Conservation (phyloP, 2,113 vertebrate species). For the Pomatostomus ruficeps region DNA sequence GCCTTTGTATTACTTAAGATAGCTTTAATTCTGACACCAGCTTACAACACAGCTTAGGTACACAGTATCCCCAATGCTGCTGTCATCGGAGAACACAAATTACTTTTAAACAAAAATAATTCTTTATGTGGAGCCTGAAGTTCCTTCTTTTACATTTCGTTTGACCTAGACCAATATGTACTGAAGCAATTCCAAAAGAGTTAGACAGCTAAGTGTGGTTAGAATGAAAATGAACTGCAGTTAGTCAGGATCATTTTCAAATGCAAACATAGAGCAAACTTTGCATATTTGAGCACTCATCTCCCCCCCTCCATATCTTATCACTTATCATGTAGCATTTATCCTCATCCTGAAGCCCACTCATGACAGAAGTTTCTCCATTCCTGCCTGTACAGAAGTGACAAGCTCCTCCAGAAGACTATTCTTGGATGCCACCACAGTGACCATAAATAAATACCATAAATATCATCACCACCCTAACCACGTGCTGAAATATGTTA, state of each 20-base stretch:
- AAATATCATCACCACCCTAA: conserved; percentile 29
- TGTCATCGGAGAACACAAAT: neutral
- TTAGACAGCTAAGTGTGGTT: neutral
- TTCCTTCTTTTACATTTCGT: neutral
- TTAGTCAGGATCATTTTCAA: conserved; percentile 28
- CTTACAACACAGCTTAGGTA: neutral
- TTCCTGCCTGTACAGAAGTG: conserved; percentile 14
- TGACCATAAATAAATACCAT: conserved; percentile 36
- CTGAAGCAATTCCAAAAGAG: neutral
- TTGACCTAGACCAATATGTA: neutral
- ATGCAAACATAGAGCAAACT: neutral
- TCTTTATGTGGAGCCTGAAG: neutral
- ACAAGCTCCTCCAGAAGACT: conserved; percentile 53
- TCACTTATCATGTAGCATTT: conserved; percentile 26
- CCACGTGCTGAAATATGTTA: neutral
- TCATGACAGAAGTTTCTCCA: conserved; percentile 42
- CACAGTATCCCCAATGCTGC: neutral
- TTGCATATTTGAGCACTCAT: neutral
- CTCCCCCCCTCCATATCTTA: neutral
- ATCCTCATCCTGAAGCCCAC: conserved; percentile 44
- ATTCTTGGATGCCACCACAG: conserved; percentile 29
- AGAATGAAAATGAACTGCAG: neutral
- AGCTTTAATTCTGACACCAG: neutral
- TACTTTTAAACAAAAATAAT: neutral
- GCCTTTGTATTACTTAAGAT: neutral